A percentile compares a stretch with the other conserved stretches of the same genome.
Evolutionary conservation across 1,140 invertebrate species (phyloP).

Genomic region (Macrotrachela quadricornifera): DNA sequence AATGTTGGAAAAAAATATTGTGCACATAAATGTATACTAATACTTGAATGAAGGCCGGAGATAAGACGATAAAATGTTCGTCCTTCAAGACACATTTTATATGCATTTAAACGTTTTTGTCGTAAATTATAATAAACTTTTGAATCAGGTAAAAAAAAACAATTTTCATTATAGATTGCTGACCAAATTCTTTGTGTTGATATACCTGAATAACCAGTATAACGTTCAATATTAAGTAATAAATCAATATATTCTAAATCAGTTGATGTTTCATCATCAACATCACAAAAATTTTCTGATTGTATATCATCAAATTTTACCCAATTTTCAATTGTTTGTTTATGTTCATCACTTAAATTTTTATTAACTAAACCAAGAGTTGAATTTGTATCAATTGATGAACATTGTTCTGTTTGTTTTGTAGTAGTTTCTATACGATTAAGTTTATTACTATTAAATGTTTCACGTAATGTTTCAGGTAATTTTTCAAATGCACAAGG

Average conservation of each 20-base stretch:
- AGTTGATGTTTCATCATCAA: constrained; percentile 51
- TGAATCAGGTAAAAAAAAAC: constrained; percentile 39
- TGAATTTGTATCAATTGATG: not conserved
- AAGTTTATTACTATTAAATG: not conserved
- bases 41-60: constrained; percentile 86
- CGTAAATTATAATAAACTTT: too few relatives aligned
- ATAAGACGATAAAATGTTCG: constrained; percentile 80
- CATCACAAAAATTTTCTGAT: constrained; percentile 64
- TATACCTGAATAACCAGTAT: constrained; percentile 76
- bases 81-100: constrained; percentile 76
- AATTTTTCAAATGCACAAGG: constrained; percentile 37
- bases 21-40: constrained; percentile 79
- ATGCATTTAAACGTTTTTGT: not conserved
- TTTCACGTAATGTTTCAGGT: not conserved
- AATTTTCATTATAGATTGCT: constrained; percentile 93
- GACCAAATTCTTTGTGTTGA: constrained; percentile 87
- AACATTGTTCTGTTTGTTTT: not conserved
- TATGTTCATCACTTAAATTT: constrained; percentile 29
- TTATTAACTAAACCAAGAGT: constrained; percentile 7
- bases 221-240: constrained; percentile 80
- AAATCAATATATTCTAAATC: constrained; percentile 73
- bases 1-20: constrained; percentile 41
- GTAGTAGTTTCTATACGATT: not conserved
- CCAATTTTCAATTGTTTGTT: constrained; percentile 45
- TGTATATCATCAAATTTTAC: constrained; percentile 62